Percentiles rank a stretch among this genome's conserved stretches.
Conservation (phyloP, 2,113 vertebrate species). For the Apaloderma vittatum region DNA sequence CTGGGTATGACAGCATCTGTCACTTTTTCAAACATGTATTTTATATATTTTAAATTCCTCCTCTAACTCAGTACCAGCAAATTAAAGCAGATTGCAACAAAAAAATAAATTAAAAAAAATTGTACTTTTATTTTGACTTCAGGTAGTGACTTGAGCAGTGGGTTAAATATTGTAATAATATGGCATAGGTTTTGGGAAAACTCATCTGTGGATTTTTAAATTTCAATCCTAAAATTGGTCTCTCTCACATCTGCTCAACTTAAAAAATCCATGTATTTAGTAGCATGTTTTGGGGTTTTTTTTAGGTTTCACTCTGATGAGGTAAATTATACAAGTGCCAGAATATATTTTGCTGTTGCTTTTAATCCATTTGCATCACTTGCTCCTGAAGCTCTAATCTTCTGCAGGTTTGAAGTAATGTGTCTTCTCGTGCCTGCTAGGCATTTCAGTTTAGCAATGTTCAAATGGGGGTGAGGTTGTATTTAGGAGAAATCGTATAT, state of each 20-base stretch:
- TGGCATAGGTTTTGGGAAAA: background rate
- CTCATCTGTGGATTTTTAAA: background rate
- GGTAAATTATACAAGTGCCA: background rate
- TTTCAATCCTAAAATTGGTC: background rate
- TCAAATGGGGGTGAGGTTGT: background rate
- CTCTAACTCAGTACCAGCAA: background rate
- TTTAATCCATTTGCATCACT: background rate
- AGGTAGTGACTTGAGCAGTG: background rate
- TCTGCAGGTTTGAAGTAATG: background rate
- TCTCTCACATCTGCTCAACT: background rate
- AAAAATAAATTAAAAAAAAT: background rate
- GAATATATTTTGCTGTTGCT: background rate
- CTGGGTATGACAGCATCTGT: background rate
- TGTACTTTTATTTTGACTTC: background rate
- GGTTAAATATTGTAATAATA: background rate
- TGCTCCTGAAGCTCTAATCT: background rate
- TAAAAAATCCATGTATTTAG: background rate
- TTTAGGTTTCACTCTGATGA: background rate
- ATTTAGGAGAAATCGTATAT: background rate
- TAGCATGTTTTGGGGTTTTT: background rate
- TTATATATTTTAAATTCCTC: background rate
- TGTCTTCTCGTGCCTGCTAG: background rate
- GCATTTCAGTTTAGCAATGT: background rate
- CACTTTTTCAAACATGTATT: background rate
- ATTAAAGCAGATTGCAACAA: background rate